Evolutionary conservation across 64 coral and sea anemone species (phyloP).

Genomic region (Dendronephthya gigantea): DNA sequence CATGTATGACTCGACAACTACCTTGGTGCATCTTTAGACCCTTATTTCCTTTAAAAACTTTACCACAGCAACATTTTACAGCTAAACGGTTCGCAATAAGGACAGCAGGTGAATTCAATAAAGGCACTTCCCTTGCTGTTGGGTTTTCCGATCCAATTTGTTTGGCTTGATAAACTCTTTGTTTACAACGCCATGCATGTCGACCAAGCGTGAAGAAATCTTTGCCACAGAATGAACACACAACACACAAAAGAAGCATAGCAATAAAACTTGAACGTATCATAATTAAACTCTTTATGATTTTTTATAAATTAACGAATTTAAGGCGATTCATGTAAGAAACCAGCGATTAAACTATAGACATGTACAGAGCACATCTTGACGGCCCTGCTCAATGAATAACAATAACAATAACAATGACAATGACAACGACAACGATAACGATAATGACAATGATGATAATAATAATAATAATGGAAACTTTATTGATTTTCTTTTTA

Average conservation of each 20-base stretch:
- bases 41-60: neutral
- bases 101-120: neutral
- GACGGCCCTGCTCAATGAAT: neutral
- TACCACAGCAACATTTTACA: neutral
- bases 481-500: no score
- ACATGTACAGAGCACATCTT: neutral
- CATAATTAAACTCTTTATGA: neutral
- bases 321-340: neutral
- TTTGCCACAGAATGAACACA: conserved; percentile 9
- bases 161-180: neutral
- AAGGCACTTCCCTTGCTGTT: neutral
- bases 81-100: neutral
- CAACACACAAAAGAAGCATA: neutral
- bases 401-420: no score
- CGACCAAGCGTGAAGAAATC: neutral
- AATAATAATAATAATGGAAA: no score
- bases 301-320: neutral
- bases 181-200: neutral
- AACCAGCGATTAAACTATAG: neutral
- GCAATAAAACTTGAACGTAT: neutral
- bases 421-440: no score
- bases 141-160: neutral
- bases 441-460: no score
- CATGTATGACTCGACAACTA: neutral
- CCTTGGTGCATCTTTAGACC: neutral